These are phyloP conservation scores for Carpatolechia fugitivella DNA, from an alignment of 2,888 invertebrate genomes.

Conservation along the genomic window DNA sequence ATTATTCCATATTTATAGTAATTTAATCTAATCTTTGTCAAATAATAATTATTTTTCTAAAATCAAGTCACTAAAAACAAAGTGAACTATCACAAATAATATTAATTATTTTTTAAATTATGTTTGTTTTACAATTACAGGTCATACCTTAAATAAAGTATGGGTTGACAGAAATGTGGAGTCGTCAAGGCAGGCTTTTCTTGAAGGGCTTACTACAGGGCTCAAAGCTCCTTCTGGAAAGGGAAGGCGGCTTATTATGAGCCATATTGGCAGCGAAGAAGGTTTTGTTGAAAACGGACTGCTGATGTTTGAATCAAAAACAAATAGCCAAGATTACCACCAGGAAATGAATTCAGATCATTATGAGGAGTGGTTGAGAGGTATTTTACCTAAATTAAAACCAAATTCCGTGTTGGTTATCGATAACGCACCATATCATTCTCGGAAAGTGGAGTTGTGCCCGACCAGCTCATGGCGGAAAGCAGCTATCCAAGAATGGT, in stretches of 20 bases:
- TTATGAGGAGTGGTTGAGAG: not conserved
- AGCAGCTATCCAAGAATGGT: not conserved
- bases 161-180: not conserved
- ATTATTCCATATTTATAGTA: too few relatives aligned
- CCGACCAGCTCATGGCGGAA: not conserved
- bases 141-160: not conserved
- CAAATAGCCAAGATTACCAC: not conserved
- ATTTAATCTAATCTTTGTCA: too few relatives aligned
- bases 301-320: not conserved
- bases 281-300: not conserved
- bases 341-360: not conserved
- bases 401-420: constrained; percentile 16
- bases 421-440: too few relatives aligned
- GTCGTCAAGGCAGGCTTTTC: not conserved
- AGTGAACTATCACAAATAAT: too few relatives aligned
- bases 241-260: not conserved
- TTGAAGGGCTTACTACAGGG: not conserved
- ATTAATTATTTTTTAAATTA: too few relatives aligned
- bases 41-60: too few relatives aligned
- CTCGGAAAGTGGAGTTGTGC: not conserved
- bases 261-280: not conserved
- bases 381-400: not conserved
- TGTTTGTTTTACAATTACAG: too few relatives aligned
- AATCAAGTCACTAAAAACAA: too few relatives aligned
- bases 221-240: not conserved